Evolutionary conservation across 2,888 invertebrate species (phyloP).

Genomic region (Leucophora obtusa): DNA sequence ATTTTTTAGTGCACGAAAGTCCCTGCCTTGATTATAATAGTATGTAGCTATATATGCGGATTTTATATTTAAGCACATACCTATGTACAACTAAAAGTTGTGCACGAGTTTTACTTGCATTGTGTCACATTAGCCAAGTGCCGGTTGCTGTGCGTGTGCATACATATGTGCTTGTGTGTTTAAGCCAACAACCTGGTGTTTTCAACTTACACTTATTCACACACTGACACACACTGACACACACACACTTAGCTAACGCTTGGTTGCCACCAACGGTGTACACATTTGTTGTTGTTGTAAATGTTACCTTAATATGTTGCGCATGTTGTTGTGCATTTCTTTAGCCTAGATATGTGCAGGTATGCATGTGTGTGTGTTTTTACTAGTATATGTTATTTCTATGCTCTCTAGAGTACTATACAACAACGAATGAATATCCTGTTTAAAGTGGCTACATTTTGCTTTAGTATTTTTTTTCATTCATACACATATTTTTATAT

Average conservation of each 20-base stretch:
- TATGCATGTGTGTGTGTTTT: background rate
- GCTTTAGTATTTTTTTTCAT: background rate
- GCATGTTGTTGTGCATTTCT: conserved; percentile 14
- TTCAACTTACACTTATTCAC: conserved; percentile 2
- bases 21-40: too few relatives aligned
- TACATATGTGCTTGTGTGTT: background rate
- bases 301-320: background rate
- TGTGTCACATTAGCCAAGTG: conserved; percentile 54
- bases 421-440: conserved; percentile 43
- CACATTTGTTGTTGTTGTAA: conserved; percentile 2
- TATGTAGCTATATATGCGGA: background rate
- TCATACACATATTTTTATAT: background rate
- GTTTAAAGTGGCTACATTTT: conserved; percentile 42
- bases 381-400: conserved; percentile 5
- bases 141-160: background rate
- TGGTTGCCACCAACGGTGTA: conserved; percentile 10
- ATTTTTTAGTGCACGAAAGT: too few relatives aligned
- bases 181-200: conserved; percentile 38
- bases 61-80: background rate
- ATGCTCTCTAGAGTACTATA: conserved; percentile 43
- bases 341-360: background rate
- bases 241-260: background rate
- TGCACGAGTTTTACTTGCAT: conserved; percentile 27
- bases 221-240: background rate
- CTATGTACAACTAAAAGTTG: background rate